Percentiles rank a stretch among this genome's conserved stretches.
Evolutionary conservation across 2,113 vertebrate genomes (phyloP).

Genomic region (cattle (Bos taurus)): ARS-UCD2.0 NC_037337.1:13217501-13218000

Average conservation of each 20-base stretch:
- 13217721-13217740: neutral
- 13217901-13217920: neutral
- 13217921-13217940: neutral
- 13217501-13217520: neutral
- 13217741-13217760: neutral
- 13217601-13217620: neutral
- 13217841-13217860: neutral
- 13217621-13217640: neutral
- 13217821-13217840: neutral
- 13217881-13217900: neutral
- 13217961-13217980: neutral
- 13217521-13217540: neutral
- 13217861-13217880: neutral
- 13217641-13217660: neutral
- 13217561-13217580: neutral
- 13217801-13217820: neutral
- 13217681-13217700: neutral
- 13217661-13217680: fast-evolving
- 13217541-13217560: neutral
- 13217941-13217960: neutral
- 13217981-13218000: neutral
- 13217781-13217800: neutral
- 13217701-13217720: neutral
- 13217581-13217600: neutral
- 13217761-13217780: neutral